These are phyloP conservation scores for Danio jaintianensis DNA, from an alignment of 2,797 vertebrate species.

Conservation along the genomic window DNA sequence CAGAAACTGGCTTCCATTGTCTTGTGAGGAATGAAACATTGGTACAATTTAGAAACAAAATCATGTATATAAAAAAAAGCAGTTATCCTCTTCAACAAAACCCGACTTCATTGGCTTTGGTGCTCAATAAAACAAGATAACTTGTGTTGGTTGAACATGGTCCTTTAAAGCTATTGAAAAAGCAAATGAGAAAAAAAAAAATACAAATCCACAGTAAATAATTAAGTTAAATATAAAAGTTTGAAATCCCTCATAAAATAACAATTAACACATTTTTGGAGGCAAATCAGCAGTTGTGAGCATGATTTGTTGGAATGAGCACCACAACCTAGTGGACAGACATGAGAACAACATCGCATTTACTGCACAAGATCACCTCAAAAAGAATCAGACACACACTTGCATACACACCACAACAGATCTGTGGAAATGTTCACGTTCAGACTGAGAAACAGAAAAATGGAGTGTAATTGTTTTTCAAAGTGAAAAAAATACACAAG, in stretches of 20 bases:
- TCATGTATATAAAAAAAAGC: too few relatives aligned
- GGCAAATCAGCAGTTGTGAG: conserved; percentile 15
- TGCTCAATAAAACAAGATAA: conserved; percentile 14
- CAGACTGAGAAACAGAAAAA: neutral
- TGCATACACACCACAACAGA: neutral
- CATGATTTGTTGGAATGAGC: conserved; percentile 22
- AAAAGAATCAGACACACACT: conserved; percentile 1
- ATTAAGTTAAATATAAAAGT: conserved; percentile 24
- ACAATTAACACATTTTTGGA: conserved; percentile 6
- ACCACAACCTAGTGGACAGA: conserved; percentile 55
- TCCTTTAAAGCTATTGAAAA: conserved; percentile 32
- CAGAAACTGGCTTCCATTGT: neutral
- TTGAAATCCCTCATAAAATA: conserved; percentile 20
- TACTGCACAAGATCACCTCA: neutral
- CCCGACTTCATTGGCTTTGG: conserved; percentile 34
- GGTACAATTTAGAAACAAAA: neutral
- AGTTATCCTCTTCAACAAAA: neutral
- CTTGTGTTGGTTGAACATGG: neutral
- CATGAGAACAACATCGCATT: conserved; percentile 17
- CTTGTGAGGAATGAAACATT: neutral
- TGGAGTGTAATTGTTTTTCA: neutral
- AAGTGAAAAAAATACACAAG: neutral
- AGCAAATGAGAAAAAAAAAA: conserved; percentile 12
- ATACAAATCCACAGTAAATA: conserved; percentile 26
- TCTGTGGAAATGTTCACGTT: neutral